These are phyloP conservation scores for Novumbra hubbsi DNA, from an alignment of 2,797 vertebrate genomes.

Conservation along the genomic window DNA sequence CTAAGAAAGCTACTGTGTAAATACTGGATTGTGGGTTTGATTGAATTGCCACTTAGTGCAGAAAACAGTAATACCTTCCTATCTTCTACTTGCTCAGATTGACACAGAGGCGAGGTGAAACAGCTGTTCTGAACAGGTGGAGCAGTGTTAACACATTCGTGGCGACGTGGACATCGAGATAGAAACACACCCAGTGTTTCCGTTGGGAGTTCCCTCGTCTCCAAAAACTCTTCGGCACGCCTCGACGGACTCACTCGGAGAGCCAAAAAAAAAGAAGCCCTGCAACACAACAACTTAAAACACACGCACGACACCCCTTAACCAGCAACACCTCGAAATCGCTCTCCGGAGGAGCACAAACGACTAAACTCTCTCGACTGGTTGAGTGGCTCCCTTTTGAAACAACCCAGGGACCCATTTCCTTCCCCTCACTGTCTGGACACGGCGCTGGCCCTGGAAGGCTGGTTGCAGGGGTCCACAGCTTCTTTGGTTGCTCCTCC, in stretches of 20 bases:
- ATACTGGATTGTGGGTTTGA: too few species aligned
- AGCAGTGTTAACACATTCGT: background rate
- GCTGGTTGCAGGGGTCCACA: slow-evolving; percentile 81
- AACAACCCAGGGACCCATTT: background rate
- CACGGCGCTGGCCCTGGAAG: slow-evolving; percentile 37
- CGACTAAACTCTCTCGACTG: slow-evolving; percentile 7
- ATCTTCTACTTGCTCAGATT: background rate
- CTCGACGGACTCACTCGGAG: background rate
- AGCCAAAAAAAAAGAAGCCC: background rate
- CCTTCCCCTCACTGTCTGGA: slow-evolving; percentile 62
- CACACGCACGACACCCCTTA: slow-evolving; percentile 12
- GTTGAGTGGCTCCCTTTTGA: background rate
- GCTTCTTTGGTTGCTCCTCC: slow-evolving; percentile 86
- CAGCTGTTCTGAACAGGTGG: slow-evolving; percentile 1
- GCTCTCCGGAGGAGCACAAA: background rate
- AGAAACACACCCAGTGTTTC: background rate
- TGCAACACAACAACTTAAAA: background rate
- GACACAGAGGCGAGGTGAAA: background rate
- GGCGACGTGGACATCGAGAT: background rate
- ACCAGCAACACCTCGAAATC: background rate
- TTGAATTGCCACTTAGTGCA: too few species aligned
- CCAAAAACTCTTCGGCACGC: background rate
- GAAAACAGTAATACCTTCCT: background rate
- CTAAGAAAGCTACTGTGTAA: too few species aligned
- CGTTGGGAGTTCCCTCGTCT: background rate